A percentile compares a stretch with the other conserved stretches of the same genome.
phyloP scores from a whole-genome alignment of 2,113 vertebrate genomes.

The Oostethus manadensis region DNA sequence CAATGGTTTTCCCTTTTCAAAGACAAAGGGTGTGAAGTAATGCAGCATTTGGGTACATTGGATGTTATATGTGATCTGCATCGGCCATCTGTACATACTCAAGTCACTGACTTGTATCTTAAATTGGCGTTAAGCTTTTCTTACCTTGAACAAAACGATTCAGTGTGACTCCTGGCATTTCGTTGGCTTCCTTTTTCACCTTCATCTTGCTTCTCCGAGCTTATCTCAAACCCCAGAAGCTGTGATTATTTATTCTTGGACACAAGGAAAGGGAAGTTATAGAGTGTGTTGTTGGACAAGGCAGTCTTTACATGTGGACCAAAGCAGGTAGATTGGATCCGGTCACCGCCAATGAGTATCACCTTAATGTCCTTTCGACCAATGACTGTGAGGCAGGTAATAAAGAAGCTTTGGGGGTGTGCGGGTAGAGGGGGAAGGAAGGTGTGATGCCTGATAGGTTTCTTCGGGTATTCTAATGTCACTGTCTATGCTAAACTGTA shows the following conservation, averaged over 20 bases:
- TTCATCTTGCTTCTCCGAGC: conserved; percentile 35
- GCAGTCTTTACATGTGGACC: conserved; percentile 8
- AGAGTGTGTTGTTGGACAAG: neutral
- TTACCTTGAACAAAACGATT: conserved; percentile 62
- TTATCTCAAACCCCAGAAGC: neutral
- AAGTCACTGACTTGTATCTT: too few species aligned
- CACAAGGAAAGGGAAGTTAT: neutral
- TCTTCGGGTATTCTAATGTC: conserved; percentile 24
- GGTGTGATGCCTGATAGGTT: conserved; percentile 16
- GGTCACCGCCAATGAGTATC: conserved; percentile 51
- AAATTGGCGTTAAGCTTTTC: neutral
- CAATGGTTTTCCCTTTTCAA: too few species aligned
- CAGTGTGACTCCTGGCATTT: conserved; percentile 44
- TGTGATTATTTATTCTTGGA: neutral
- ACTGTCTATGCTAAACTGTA: conserved; percentile 25
- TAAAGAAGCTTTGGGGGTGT: conserved; percentile 14
- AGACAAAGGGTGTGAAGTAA: neutral
- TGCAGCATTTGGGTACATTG: neutral
- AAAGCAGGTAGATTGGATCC: conserved; percentile 22
- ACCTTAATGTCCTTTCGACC: conserved; percentile 43
- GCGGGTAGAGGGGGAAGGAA: conserved; percentile 9
- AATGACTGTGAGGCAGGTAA: conserved; percentile 35
- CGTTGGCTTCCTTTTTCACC: conserved; percentile 33
- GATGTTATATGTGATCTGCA: neutral
- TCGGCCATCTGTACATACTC: too few species aligned